Evolutionary conservation across 1,140 invertebrate species (phyloP), one percentile per base, ranked within the genome.

Genomic region (Luehdorfia chinensis): DNA sequence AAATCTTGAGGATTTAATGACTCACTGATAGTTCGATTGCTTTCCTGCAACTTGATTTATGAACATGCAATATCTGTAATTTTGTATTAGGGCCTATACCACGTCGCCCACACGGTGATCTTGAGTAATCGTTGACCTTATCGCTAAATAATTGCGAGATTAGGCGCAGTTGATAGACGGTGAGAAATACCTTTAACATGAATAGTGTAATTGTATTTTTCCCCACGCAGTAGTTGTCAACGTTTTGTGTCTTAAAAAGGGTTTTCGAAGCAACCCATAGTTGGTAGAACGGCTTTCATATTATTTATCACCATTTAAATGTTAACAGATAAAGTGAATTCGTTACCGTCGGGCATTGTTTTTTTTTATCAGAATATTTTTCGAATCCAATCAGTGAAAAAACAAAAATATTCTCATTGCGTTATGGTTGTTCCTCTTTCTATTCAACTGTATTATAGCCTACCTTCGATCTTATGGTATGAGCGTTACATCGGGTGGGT

Each of bases 111-210:
- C 33, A 16, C 19, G 9, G 33, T 19, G 18, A 36, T 36, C 18
- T 36, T 36, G 33, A 36, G 33, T 36, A 36, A 36, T 36, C 15
- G 33, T 19, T 37, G 34, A 34, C 15, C 33, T 34, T 34, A 34
- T 34, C 33, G 33, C 11, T 34, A 34, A 34, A 18, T 34, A 34
- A 34, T 34, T 18, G 33, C 9, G 9, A 19, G 33, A 37, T 36
- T 36, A 4, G 33, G 33, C 5, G 16, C 11, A n/a, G n/a, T 16
- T 36, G 33, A 36, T 16, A 36, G 33, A 36, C 33, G 33, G n/a
- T n/a, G n/a, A 18, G 33, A 36, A 36, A 36, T 36, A 36, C 33
- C 33, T 36, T 36, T 16, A 11, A 36, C 33, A 36, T 36, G 33
- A 36, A 16, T 36, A 16, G 33, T 4, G 33, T 36, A 36, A 36